Percentiles rank a stretch among this genome's conserved stretches.
phyloP scores from a whole-genome alignment of 1,140 invertebrate species.

The Callitettix versicolor region DNA sequence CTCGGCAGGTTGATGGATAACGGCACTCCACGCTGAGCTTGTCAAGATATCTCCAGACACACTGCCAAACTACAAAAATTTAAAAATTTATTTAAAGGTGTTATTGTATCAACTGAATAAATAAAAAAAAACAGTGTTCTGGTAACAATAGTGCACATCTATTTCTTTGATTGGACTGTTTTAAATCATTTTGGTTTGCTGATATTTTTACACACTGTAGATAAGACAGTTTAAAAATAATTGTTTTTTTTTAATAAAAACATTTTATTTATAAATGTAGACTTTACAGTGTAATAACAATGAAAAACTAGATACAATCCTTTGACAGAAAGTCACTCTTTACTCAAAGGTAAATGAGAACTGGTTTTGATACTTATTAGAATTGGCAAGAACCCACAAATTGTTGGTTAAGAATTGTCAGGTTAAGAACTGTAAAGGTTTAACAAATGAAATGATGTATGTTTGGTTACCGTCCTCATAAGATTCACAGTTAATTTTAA shows the following conservation, averaged over 20 bases:
- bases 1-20: conserved; percentile 32
- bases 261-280: neutral
- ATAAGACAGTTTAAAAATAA: neutral
- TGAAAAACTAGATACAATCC: neutral
- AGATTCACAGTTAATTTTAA: too few species aligned
- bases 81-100: neutral
- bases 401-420: too few species aligned
- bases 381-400: too few species aligned
- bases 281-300: neutral
- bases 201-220: neutral
- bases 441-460: too few species aligned
- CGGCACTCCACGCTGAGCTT: conserved; percentile 32
- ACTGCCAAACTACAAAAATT: neutral
- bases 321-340: neutral
- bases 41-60: conserved; percentile 23
- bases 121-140: too few species aligned
- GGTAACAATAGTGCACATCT: too few species aligned
- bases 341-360: neutral
- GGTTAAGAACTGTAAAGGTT: too few species aligned
- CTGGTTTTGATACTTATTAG: too few species aligned
- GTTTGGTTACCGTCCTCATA: too few species aligned
- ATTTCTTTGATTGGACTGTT: too few species aligned
- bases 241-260: neutral
- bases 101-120: neutral
- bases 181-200: neutral